These are phyloP conservation scores for Agrotis clavis DNA, from an alignment of 2,888 invertebrate species.

Conservation along the genomic window DNA sequence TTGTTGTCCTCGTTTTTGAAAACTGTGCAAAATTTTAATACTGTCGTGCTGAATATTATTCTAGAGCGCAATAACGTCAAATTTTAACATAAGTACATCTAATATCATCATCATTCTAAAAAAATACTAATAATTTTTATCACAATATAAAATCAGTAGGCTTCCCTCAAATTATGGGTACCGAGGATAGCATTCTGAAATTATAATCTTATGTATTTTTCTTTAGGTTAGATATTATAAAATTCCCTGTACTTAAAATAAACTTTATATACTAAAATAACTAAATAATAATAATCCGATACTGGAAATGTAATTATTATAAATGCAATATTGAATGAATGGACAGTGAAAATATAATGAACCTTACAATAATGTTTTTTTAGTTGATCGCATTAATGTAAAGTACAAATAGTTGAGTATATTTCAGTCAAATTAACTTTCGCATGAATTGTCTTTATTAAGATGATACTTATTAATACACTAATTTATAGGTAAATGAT, in stretches of 20 bases:
- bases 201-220: conserved; percentile 74
- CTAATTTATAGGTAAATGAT: not conserved
- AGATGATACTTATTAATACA: not conserved
- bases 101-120: conserved; percentile 15
- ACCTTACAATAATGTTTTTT: not conserved
- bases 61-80: not conserved
- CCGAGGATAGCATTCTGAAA: conserved; percentile 90
- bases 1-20: not conserved
- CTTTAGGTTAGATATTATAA: conserved; percentile 14
- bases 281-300: conserved; percentile 27
- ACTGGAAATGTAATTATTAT: conserved; percentile 17
- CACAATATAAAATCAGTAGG: conserved; percentile 90
- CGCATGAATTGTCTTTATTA: conserved; percentile 8
- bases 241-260: conserved; percentile 62
- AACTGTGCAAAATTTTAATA: conserved; percentile 20
- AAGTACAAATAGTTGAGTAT: conserved; percentile 34
- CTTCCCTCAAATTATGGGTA: conserved; percentile 80
- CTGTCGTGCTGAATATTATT: conserved; percentile 15
- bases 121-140: conserved; percentile 67
- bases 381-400: not conserved
- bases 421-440: conserved; percentile 42
- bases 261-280: conserved; percentile 45
- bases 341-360: conserved; percentile 12
- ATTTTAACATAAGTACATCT: no score
- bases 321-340: conserved; percentile 41